phyloP scores from a whole-genome alignment of 2,797 vertebrate genomes.

The Phrynocephalus forsythii region DNA sequence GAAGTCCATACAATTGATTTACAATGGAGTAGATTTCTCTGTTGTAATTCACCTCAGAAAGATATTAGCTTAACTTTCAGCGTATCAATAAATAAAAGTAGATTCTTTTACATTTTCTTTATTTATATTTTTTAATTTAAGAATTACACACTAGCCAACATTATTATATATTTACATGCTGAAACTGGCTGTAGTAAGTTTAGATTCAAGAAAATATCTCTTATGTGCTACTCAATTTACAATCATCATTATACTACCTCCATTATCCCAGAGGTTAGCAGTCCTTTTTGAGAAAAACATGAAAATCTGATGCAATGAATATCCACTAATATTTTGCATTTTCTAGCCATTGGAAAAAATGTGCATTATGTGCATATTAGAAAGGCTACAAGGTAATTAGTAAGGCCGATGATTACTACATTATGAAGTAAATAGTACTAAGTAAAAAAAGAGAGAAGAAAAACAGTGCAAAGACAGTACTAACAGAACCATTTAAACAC shows the following conservation, averaged over 20 bases:
- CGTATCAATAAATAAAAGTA: slow-evolving; percentile 53
- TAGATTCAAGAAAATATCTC: slow-evolving; percentile 90
- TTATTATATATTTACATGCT: slow-evolving; percentile 91
- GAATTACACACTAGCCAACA: slow-evolving; percentile 89
- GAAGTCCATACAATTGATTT: not conserved
- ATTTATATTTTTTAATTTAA: slow-evolving; percentile 86
- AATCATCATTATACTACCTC: slow-evolving; percentile 82
- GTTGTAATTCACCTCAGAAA: not conserved
- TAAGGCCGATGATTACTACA: slow-evolving; percentile 86
- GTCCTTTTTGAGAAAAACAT: slow-evolving; percentile 83
- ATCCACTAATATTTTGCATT: slow-evolving; percentile 82
- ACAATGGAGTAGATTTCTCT: not conserved
- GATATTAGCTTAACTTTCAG: not conserved
- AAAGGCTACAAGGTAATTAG: slow-evolving; percentile 85
- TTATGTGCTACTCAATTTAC: slow-evolving; percentile 86
- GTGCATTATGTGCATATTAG: slow-evolving; percentile 84
- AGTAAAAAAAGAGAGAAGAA: slow-evolving; percentile 73
- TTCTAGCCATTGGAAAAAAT: slow-evolving; percentile 82
- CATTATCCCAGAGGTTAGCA: slow-evolving; percentile 84
- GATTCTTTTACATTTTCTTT: slow-evolving; percentile 81
- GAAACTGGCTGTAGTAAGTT: slow-evolving; percentile 86
- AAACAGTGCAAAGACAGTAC: slow-evolving; percentile 78
- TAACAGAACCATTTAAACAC: slow-evolving; percentile 84
- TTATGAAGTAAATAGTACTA: slow-evolving; percentile 80
- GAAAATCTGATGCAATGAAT: slow-evolving; percentile 81